A percentile compares a stretch with the other conserved stretches of the same genome.
Evolutionary conservation across 2,888 invertebrate species (phyloP).

Genomic region (Hoplodrina ambigua): DNA sequence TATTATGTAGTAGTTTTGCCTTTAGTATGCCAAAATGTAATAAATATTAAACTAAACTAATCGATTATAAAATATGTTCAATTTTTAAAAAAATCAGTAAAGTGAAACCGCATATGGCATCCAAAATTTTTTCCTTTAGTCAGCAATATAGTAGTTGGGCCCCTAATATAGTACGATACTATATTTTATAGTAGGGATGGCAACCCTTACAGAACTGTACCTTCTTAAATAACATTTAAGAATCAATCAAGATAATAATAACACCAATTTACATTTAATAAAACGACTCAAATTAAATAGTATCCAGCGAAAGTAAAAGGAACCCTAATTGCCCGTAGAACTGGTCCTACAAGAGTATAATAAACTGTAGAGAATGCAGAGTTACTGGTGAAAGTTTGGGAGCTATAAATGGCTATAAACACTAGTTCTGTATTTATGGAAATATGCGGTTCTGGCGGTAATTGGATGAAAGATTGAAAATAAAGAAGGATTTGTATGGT

Average conservation of each 20-base stretch:
- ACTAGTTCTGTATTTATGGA: slow-evolving; percentile 24
- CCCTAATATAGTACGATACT: too few species aligned
- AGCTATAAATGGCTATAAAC: slow-evolving; percentile 8
- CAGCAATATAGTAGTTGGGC: too few species aligned
- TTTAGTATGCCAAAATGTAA: too few species aligned
- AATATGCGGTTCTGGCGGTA: slow-evolving; percentile 5
- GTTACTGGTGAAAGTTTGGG: slow-evolving; percentile 53
- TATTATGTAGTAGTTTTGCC: too few species aligned
- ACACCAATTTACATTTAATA: slow-evolving; percentile 7
- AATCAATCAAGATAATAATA: neutral
- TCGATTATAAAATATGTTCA: too few species aligned
- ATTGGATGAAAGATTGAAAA: neutral
- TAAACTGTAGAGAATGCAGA: slow-evolving; percentile 31
- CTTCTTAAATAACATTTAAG: too few species aligned
- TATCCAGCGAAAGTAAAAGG: slow-evolving; percentile 47
- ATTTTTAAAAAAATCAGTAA: too few species aligned
- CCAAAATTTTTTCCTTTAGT: too few species aligned
- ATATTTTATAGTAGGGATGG: too few species aligned
- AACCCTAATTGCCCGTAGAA: slow-evolving; percentile 36
- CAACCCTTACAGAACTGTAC: too few species aligned
- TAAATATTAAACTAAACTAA: too few species aligned
- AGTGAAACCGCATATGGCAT: too few species aligned
- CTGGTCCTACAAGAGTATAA: slow-evolving; percentile 58
- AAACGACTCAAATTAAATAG: slow-evolving; percentile 19
- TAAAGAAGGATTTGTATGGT: neutral